These are phyloP conservation scores for Scalopus aquaticus DNA, from an alignment of 2,113 vertebrate species.

Conservation along the genomic window DNA sequence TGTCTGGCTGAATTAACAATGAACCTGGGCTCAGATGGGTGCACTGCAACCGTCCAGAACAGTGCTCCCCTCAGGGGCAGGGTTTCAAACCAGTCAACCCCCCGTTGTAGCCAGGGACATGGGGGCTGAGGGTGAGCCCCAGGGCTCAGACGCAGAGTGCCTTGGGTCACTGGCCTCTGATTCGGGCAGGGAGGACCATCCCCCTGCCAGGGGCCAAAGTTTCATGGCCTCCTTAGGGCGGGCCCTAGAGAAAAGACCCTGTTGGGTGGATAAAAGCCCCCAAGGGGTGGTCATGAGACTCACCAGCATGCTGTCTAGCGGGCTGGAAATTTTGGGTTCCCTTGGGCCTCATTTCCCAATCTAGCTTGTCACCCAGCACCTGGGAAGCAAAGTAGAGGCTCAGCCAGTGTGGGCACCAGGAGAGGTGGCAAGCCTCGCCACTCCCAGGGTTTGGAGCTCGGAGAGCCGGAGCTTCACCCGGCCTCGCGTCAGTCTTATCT, in stretches of 20 bases:
- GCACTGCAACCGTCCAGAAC: neutral
- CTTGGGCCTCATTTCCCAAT: neutral
- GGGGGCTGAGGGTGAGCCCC: neutral
- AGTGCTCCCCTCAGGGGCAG: neutral
- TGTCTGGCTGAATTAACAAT: too few relatives aligned
- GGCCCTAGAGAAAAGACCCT: neutral
- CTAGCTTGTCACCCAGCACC: neutral
- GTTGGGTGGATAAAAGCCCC: neutral
- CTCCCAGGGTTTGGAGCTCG: neutral
- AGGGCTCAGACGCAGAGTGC: neutral
- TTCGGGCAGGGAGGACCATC: accelerated
- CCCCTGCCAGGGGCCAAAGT: neutral
- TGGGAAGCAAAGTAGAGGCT: neutral
- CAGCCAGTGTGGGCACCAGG: neutral
- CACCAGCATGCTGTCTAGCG: neutral
- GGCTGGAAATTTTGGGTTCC: neutral
- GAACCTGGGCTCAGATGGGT: too few relatives aligned
- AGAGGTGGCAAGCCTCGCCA: accelerated
- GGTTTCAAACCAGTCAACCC: neutral
- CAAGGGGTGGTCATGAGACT: too few relatives aligned
- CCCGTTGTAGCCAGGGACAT: neutral
- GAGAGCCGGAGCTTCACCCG: neutral
- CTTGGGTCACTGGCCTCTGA: neutral
- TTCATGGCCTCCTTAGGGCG: neutral
- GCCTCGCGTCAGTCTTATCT: neutral